Conservation (phyloP, 2,888 invertebrate genomes). For the Cheilosia variabilis region DNA sequence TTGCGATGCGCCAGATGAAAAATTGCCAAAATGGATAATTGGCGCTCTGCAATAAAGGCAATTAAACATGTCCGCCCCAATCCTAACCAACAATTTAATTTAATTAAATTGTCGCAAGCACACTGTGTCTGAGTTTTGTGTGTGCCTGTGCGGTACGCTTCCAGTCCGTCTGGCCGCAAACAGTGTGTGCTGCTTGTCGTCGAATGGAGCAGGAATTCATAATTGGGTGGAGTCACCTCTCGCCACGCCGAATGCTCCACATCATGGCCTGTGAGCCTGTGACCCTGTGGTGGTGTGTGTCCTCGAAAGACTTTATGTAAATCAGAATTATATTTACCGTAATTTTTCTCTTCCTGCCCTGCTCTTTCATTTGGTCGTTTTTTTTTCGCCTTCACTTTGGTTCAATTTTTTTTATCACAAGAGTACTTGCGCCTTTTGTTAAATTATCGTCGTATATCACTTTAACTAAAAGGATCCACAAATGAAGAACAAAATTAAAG, state of each 20-base stretch:
- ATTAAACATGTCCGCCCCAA: slow-evolving; percentile 53
- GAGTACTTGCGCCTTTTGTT: slow-evolving; percentile 12
- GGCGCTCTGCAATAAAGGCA: slow-evolving; percentile 17
- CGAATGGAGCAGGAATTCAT: slow-evolving; percentile 26
- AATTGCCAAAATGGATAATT: neutral
- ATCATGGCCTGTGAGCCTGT: neutral
- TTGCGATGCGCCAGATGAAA: neutral
- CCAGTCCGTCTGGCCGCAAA: slow-evolving; percentile 35
- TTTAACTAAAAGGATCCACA: slow-evolving; percentile 21
- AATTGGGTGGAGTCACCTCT: slow-evolving; percentile 32
- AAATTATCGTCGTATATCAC: slow-evolving; percentile 56
- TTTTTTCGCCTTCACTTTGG: neutral
- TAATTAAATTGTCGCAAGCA: slow-evolving; percentile 75
- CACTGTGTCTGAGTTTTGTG: neutral
- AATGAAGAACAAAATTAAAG: slow-evolving; percentile 24
- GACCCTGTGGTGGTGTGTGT: neutral
- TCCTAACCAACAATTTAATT: slow-evolving; percentile 78
- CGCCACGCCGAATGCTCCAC: neutral
- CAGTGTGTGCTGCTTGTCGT: slow-evolving; percentile 5
- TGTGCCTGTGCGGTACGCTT: slow-evolving; percentile 13
- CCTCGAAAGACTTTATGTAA: slow-evolving; percentile 47
- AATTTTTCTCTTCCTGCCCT: slow-evolving; percentile 58
- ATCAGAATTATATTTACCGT: slow-evolving; percentile 64
- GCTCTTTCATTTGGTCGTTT: neutral
- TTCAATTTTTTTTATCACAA: neutral